phyloP scores from a whole-genome alignment of 2,113 vertebrate genomes.

The Mobula birostris region DNA sequence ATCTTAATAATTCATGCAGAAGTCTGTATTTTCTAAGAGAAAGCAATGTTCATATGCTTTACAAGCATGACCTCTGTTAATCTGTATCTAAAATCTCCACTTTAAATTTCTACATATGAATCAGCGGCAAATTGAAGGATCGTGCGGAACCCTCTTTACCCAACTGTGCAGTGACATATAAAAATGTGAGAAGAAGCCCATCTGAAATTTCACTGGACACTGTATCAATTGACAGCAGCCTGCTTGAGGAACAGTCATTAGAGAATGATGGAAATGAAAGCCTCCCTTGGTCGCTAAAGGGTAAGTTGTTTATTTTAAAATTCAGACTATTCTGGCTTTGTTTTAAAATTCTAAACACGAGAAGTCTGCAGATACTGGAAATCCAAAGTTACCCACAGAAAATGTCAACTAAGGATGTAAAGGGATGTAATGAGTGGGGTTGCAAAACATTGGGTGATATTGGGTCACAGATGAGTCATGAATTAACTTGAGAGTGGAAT shows the following conservation, averaged over 20 bases:
- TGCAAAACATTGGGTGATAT: too few species aligned
- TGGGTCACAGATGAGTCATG: too few species aligned
- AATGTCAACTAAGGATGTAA: too few species aligned
- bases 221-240: constrained; percentile 85
- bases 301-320: constrained; percentile 49
- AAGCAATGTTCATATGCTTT: not conserved
- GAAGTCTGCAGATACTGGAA: too few species aligned
- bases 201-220: constrained; percentile 87
- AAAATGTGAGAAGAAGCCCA: constrained; percentile 87
- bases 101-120: constrained; percentile 6
- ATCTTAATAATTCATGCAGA: not conserved
- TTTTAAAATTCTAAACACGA: not conserved
- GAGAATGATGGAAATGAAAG: constrained; percentile 83
- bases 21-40: not conserved
- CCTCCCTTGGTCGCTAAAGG: constrained; percentile 73
- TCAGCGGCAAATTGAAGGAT: constrained; percentile 79
- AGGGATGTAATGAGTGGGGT: too few species aligned
- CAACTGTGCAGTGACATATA: constrained; percentile 74
- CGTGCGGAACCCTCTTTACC: constrained; percentile 66
- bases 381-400: too few species aligned
- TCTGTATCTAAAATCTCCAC: not conserved
- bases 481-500: too few species aligned
- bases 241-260: constrained; percentile 65
- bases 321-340: not conserved
- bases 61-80: not conserved